Percentiles rank a stretch among this genome's conserved stretches.
Conservation (phyloP, 2,797 vertebrate genomes). For the Odontamblyopus rebecca region DNA sequence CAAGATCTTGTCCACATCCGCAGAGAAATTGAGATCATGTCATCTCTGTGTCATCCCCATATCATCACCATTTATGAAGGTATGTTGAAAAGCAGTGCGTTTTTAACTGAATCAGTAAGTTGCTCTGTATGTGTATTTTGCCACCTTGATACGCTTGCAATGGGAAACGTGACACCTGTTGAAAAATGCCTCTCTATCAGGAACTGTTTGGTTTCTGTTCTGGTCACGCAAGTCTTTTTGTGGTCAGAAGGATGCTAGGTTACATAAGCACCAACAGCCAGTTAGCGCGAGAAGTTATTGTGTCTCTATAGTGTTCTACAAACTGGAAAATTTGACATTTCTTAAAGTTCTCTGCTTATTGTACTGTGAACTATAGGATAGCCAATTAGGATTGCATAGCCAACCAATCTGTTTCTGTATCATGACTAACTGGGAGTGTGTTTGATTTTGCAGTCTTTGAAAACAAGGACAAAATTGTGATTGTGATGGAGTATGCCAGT, state of each 20-base stretch:
- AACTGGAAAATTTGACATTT: conserved; percentile 41
- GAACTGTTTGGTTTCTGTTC: conserved; percentile 46
- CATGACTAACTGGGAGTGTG: neutral
- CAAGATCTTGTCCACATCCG: conserved; percentile 93
- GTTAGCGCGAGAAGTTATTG: conserved; percentile 26
- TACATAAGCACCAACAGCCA: conserved; percentile 50
- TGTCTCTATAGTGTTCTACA: conserved; percentile 41
- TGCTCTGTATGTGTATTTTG: neutral
- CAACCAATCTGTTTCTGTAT: neutral
- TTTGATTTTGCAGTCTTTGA: conserved; percentile 86
- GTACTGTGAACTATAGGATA: conserved; percentile 4
- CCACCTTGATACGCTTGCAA: conserved; percentile 3
- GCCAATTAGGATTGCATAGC: neutral
- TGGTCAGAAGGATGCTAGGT: conserved; percentile 36
- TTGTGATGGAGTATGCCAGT: conserved; percentile 97
- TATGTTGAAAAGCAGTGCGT: conserved; percentile 44
- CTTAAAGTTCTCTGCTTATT: conserved; percentile 21
- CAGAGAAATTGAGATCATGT: conserved; percentile 98
- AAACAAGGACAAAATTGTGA: conserved; percentile 96
- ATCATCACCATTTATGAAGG: conserved; percentile 97
- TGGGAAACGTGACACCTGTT: conserved; percentile 35
- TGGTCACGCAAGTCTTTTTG: conserved; percentile 70
- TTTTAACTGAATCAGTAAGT: neutral
- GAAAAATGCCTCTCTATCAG: conserved; percentile 18
- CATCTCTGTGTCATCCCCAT: conserved; percentile 92